phyloP scores from a whole-genome alignment of 1,140 invertebrate species.

The Mylabris phalerata region DNA sequence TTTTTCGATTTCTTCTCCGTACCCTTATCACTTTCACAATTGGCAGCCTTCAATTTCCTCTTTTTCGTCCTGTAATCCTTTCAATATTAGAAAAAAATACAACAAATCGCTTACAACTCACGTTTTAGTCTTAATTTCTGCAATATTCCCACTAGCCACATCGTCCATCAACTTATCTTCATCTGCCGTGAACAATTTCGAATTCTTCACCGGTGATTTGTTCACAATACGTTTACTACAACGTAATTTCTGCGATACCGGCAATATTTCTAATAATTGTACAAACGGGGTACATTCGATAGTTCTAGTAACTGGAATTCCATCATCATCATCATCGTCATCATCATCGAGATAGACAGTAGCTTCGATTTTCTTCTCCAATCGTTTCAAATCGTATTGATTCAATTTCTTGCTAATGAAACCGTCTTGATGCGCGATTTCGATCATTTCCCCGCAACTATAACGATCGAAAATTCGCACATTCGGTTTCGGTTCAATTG shows the following conservation, averaged over 20 bases:
- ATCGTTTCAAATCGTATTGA: slow-evolving; percentile 13
- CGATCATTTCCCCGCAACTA: neutral
- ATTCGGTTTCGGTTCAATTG: neutral
- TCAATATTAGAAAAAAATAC: too few species aligned
- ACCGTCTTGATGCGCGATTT: slow-evolving; percentile 4
- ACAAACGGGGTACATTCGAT: neutral
- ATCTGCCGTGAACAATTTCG: neutral
- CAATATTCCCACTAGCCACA: neutral
- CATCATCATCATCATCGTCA: neutral
- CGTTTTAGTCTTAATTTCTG: too few species aligned
- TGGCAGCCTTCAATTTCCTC: neutral
- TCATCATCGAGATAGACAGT: neutral
- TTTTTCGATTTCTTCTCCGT: slow-evolving; percentile 1
- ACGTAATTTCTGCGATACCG: neutral
- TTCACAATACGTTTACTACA: too few species aligned
- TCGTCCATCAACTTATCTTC: slow-evolving; percentile 4
- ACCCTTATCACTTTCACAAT: neutral
- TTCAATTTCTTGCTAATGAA: slow-evolving; percentile 3
- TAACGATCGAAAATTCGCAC: slow-evolving; percentile 3
- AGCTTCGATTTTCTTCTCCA: slow-evolving; percentile 5
- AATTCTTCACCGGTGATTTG: neutral
- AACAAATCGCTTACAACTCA: too few species aligned
- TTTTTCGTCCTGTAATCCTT: slow-evolving; percentile 1
- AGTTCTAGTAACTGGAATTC: neutral
- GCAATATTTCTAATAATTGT: neutral